Conservation (phyloP, 2,888 invertebrate genomes). For the Scelioninae gen. 1 region DNA sequence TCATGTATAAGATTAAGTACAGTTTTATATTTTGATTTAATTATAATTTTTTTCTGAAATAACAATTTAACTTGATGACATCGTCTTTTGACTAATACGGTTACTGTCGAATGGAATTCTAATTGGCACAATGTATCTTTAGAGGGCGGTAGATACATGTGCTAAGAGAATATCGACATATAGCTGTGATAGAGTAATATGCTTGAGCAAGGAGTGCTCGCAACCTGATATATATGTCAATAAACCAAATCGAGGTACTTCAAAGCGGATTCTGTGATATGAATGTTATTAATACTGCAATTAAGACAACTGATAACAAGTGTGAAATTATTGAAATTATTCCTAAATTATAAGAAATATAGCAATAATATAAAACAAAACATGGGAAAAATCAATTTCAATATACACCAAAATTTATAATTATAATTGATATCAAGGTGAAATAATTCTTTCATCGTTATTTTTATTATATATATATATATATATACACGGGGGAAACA, state of each 20-base stretch:
- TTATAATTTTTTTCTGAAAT: not conserved
- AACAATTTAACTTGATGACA: conserved; percentile 1
- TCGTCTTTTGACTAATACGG: conserved; percentile 15
- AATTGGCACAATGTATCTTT: conserved; percentile 37
- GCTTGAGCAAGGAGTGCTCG: conserved; percentile 25
- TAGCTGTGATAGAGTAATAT: conserved; percentile 26
- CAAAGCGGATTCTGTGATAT: conserved; percentile 3
- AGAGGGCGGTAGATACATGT: conserved; percentile 10
- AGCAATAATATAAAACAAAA: no score
- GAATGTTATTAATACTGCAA: not conserved
- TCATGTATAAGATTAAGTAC: not conserved
- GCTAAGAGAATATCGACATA: conserved; percentile 23
- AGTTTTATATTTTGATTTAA: no score
- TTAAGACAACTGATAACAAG: no score
- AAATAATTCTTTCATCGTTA: no score
- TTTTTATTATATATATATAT: no score
- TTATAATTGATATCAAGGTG: no score
- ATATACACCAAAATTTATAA: no score
- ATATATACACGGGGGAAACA: no score
- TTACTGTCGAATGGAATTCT: conserved; percentile 36
- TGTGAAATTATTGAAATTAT: no score
- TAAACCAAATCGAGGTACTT: conserved; percentile 9
- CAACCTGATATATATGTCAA: conserved; percentile 4
- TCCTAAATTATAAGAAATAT: no score
- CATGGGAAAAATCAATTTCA: no score